Evolutionary conservation across 2,113 vertebrate genomes (phyloP).

Genomic region (Oncorhynchus masou): DNA sequence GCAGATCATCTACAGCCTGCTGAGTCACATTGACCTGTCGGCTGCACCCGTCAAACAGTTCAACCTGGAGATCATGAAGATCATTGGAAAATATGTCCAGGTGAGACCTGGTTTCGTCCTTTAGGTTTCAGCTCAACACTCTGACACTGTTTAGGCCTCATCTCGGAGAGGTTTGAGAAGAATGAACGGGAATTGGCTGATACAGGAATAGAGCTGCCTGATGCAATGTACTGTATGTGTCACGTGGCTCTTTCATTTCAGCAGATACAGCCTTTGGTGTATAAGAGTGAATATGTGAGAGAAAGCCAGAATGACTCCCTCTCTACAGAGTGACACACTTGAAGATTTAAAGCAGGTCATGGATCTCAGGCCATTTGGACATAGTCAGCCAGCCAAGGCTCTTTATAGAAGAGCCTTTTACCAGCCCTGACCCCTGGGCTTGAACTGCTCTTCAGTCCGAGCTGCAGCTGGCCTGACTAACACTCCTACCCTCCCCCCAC

Average conservation of each 20-base stretch:
- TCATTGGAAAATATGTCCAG: slow-evolving; percentile 98
- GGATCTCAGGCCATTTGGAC: slow-evolving; percentile 32
- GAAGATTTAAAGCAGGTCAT: slow-evolving; percentile 8
- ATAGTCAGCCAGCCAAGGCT: slow-evolving; percentile 2
- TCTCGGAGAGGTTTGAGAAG: too few relatives aligned
- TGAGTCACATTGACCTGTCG: slow-evolving; percentile 94
- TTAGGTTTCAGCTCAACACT: not conserved
- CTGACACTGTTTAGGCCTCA: too few relatives aligned
- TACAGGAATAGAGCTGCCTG: too few relatives aligned
- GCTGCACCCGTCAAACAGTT: slow-evolving; percentile 94
- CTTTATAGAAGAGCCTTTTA: slow-evolving; percentile 29
- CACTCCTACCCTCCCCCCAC: not conserved
- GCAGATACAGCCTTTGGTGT: too few relatives aligned
- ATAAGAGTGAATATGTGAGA: too few relatives aligned
- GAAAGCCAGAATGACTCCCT: too few relatives aligned
- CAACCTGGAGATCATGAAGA: slow-evolving; percentile 98
- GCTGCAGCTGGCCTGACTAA: slow-evolving; percentile 7
- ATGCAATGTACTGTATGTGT: too few relatives aligned
- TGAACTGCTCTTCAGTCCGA: slow-evolving; percentile 16
- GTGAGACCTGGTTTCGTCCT: slow-evolving; percentile 63
- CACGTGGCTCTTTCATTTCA: too few relatives aligned
- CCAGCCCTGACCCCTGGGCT: slow-evolving; percentile 14
- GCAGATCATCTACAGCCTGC: slow-evolving; percentile 93
- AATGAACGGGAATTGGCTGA: too few relatives aligned
- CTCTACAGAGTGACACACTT: slow-evolving; percentile 8